These are phyloP conservation scores for Pseudomyrmex concolor DNA, from an alignment of 1,140 invertebrate species.

Conservation along the genomic window DNA sequence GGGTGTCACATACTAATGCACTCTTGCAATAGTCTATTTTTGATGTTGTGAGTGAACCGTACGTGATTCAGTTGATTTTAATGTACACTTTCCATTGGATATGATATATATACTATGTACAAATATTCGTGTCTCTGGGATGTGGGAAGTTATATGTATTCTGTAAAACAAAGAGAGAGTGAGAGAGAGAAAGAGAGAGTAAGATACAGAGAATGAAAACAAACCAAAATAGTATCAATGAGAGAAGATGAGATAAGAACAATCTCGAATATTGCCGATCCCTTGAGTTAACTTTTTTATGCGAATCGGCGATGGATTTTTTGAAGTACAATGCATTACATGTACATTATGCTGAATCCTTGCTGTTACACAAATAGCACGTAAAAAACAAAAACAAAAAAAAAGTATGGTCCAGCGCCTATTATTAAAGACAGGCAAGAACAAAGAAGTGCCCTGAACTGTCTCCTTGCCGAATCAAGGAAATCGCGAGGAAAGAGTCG, in stretches of 20 bases:
- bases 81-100: constrained; percentile 79
- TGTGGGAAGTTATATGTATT: constrained; percentile 76
- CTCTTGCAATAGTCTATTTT: constrained; percentile 84
- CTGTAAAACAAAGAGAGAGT: constrained; percentile 76
- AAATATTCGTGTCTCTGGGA: constrained; percentile 81
- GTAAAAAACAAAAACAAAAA: constrained; percentile 11
- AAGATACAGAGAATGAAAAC: constrained; percentile 51
- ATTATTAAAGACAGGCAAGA: constrained; percentile 70
- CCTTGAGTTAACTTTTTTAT: constrained; percentile 28
- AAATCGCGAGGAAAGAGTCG: constrained; percentile 61
- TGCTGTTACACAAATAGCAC: constrained; percentile 71
- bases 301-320: constrained; percentile 67
- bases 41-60: constrained; percentile 83
- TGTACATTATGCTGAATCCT: constrained; percentile 76
- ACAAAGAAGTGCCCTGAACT: constrained; percentile 75
- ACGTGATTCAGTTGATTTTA: constrained; percentile 80
- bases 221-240: constrained; percentile 27
- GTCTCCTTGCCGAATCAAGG: constrained; percentile 67
- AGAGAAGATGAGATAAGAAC: constrained; percentile 50
- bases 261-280: constrained; percentile 70
- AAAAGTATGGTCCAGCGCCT: constrained; percentile 66
- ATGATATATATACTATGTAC: constrained; percentile 82
- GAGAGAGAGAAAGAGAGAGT: constrained; percentile 38
- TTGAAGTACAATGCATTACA: constrained; percentile 74
- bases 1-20: constrained; percentile 80